Conservation (phyloP, 2,113 vertebrate species). For the Cairina moschata region DNA sequence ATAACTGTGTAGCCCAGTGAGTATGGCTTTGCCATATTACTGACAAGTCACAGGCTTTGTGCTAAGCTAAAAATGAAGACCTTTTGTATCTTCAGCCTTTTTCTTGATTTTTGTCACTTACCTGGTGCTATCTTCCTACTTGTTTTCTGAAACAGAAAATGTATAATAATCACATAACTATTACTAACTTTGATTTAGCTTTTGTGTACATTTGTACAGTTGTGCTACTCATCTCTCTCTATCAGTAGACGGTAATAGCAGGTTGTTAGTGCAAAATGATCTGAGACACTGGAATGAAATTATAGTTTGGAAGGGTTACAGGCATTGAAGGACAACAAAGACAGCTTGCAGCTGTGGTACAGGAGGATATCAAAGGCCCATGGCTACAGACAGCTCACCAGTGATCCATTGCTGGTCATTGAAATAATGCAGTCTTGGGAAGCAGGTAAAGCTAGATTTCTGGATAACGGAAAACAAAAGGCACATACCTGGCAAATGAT, state of each 20-base stretch:
- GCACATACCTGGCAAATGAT: rapidly evolving
- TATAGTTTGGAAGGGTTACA: neutral
- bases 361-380: neutral
- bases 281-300: neutral
- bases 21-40: neutral
- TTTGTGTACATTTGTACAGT: neutral
- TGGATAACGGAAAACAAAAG: neutral
- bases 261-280: neutral
- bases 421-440: neutral
- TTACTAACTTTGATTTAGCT: neutral
- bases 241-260: neutral
- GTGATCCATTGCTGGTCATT: rapidly evolving
- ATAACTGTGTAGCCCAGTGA: neutral
- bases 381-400: neutral
- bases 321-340: neutral
- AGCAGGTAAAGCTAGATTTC: neutral
- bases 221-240: neutral
- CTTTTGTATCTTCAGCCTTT: neutral
- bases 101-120: neutral
- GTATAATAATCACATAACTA: neutral
- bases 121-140: neutral
- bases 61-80: neutral
- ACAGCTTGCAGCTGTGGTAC: neutral
- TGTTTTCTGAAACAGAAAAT: neutral
- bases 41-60: neutral